phyloP scores from a whole-genome alignment of 2,797 vertebrate genomes.

The Cyprinodon diabolis region DNA sequence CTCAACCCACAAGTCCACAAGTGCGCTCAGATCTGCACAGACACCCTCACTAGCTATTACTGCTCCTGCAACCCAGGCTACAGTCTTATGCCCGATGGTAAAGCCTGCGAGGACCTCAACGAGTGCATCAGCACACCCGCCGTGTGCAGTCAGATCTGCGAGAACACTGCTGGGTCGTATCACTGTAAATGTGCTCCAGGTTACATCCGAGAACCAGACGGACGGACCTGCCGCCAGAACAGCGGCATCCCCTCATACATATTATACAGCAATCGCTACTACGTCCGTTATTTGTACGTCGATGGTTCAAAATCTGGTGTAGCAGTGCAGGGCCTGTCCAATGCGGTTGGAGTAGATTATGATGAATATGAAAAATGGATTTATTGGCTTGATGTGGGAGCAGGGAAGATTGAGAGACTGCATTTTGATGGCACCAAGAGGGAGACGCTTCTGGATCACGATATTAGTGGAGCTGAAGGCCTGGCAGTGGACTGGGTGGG shows the following conservation, averaged over 20 bases:
- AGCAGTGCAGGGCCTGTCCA: slow-evolving; percentile 73
- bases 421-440: slow-evolving; percentile 72
- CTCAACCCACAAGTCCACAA: slow-evolving; percentile 65
- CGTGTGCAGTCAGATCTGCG: slow-evolving; percentile 81
- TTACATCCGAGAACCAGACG: slow-evolving; percentile 76
- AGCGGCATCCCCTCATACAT: slow-evolving; percentile 75
- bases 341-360: slow-evolving; percentile 75
- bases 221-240: slow-evolving; percentile 79
- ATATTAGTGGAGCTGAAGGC: slow-evolving; percentile 66
- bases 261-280: slow-evolving; percentile 80
- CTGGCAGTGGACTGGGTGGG: slow-evolving; percentile 81
- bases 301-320: slow-evolving; percentile 74
- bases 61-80: slow-evolving; percentile 78
- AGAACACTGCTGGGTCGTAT: slow-evolving; percentile 73
- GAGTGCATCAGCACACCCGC: slow-evolving; percentile 73
- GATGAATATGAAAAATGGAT: slow-evolving; percentile 73
- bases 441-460: slow-evolving; percentile 57
- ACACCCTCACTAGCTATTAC: slow-evolving; percentile 77
- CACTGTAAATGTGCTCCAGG: slow-evolving; percentile 78
- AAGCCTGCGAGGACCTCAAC: slow-evolving; percentile 79
- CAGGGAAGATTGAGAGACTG: slow-evolving; percentile 74
- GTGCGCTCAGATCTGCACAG: slow-evolving; percentile 80
- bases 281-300: slow-evolving; percentile 77
- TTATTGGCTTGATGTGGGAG: slow-evolving; percentile 75
- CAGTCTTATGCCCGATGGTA: slow-evolving; percentile 78